These are phyloP conservation scores for Paragorgia papillata DNA, from an alignment of 92 coral and sea anemone species.

Conservation along the genomic window DNA sequence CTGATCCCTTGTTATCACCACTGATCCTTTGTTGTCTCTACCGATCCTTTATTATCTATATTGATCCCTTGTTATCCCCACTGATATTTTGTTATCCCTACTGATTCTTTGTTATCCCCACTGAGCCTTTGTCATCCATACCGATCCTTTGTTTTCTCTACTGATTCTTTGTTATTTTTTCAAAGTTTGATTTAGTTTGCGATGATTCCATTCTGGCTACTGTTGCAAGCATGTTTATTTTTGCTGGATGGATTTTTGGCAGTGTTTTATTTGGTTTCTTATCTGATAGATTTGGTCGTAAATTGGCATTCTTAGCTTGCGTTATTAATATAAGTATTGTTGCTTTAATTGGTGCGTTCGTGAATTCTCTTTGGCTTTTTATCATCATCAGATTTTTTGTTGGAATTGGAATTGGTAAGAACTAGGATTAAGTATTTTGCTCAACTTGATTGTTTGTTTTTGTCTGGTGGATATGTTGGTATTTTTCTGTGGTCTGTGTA, in stretches of 20 bases:
- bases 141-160: no score
- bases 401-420: conserved; percentile 69
- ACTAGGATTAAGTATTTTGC: neutral
- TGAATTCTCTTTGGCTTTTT: conserved; percentile 58
- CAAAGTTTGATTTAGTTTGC: conserved; percentile 64
- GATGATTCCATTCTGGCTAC: conserved; percentile 57
- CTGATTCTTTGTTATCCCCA: no score
- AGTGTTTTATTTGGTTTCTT: conserved; percentile 63
- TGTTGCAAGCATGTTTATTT: conserved; percentile 55
- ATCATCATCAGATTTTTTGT: conserved; percentile 57
- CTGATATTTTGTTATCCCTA: no score
- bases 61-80: no score
- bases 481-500: no score
- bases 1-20: no score
- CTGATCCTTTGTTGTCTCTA: no score
- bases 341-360: conserved; percentile 61
- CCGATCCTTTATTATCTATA: no score
- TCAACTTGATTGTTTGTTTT: no score
- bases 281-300: conserved; percentile 72
- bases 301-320: conserved; percentile 54
- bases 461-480: no score
- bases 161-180: neutral
- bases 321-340: conserved; percentile 59
- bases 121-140: neutral
- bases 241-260: conserved; percentile 64